A percentile compares a stretch with the other conserved stretches of the same genome.
These are phyloP conservation scores for Struthidea cinerea DNA, from an alignment of 2,113 vertebrate genomes.

Conservation along the genomic window DNA sequence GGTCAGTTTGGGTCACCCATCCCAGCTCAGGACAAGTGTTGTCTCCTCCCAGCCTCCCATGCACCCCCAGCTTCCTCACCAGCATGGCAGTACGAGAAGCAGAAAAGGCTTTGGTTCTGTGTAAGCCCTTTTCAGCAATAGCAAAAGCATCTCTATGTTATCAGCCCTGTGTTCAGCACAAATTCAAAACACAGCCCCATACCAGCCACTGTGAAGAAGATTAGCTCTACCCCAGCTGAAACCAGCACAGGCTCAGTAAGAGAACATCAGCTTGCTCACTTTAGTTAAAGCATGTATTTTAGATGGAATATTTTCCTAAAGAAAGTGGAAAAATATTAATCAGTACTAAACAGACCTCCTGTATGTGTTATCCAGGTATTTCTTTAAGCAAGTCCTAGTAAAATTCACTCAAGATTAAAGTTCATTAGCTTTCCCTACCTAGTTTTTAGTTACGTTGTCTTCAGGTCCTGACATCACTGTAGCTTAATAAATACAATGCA, in stretches of 20 bases:
- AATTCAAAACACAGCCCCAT: not conserved
- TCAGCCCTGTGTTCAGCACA: not conserved
- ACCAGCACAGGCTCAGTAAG: not conserved
- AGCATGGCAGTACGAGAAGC: accelerated
- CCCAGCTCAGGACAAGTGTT: not conserved
- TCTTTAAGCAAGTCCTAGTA: not conserved
- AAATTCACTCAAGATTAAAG: not conserved
- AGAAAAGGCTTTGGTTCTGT: not conserved
- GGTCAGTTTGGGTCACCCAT: not conserved
- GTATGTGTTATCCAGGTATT: not conserved
- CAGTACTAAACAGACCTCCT: not conserved
- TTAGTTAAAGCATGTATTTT: not conserved
- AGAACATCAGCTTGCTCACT: not conserved
- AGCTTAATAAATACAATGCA: not conserved
- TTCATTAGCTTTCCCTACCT: not conserved
- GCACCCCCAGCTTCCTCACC: not conserved
- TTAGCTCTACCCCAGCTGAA: not conserved
- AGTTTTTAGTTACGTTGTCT: not conserved
- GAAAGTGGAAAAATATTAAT: not conserved
- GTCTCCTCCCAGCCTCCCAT: not conserved
- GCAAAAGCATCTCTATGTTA: not conserved
- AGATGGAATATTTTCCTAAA: not conserved
- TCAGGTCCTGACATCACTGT: not conserved
- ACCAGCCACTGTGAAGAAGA: not conserved
- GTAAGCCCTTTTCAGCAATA: not conserved